Conservation (phyloP, 2,113 vertebrate species). For the Picathartes gymnocephalus region DNA sequence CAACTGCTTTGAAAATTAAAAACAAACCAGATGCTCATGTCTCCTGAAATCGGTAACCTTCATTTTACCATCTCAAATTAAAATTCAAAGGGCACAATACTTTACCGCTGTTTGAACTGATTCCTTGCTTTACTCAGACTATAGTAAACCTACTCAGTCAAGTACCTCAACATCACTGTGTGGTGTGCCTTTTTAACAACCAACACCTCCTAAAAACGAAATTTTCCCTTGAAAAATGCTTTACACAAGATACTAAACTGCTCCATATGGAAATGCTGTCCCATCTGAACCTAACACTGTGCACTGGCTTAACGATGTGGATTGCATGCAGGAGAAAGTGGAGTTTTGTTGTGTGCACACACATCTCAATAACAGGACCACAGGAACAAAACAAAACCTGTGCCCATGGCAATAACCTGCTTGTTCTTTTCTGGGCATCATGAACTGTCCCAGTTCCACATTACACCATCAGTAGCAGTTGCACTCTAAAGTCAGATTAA, state of each 20-base stretch:
- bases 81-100: background rate
- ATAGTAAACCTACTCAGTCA: background rate
- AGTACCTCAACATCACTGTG: background rate
- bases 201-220: background rate
- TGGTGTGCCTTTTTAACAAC: background rate
- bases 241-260: background rate
- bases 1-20: background rate
- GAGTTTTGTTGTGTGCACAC: background rate
- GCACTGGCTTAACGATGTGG: background rate
- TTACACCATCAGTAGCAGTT: background rate
- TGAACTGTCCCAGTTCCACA: background rate
- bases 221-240: background rate
- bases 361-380: background rate
- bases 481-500: slow-evolving; percentile 11
- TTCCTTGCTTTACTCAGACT: background rate
- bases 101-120: background rate
- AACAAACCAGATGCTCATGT: background rate
- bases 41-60: background rate
- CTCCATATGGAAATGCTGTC: background rate
- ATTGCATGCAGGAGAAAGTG: background rate
- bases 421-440: background rate
- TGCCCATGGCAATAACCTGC: background rate
- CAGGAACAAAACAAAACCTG: background rate
- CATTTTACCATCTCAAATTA: background rate
- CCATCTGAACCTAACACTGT: background rate